Conservation (phyloP, 1,140 invertebrate species). For the Myzus persicae region DNA sequence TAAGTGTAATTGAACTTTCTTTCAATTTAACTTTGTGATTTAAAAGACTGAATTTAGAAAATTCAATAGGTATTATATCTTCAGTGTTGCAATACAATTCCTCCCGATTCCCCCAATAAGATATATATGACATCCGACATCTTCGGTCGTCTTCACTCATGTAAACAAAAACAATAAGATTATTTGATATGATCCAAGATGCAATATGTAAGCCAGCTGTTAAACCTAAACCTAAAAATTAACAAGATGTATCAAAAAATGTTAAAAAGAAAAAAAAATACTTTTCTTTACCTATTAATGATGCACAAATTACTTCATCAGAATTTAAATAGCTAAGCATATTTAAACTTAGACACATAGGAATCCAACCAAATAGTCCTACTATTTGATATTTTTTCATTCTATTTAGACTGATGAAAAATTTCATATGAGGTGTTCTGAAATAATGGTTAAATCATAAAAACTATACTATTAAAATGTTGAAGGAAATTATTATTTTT, state of each 20-base stretch:
- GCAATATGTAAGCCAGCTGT: slow-evolving; percentile 32
- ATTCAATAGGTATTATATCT: slow-evolving; percentile 31
- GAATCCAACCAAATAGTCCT: not conserved
- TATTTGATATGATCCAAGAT: slow-evolving; percentile 4
- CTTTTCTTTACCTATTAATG: slow-evolving; percentile 10
- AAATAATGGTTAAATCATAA: not conserved
- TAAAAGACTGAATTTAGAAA: not conserved
- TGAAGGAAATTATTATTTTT: not conserved
- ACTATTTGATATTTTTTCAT: not conserved
- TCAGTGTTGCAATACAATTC: slow-evolving; percentile 48
- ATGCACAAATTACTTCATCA: slow-evolving; percentile 21
- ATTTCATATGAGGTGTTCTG: slow-evolving; percentile 21
- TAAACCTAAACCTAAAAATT: slow-evolving; percentile 38
- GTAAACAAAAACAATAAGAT: slow-evolving; percentile 34
- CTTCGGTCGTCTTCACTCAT: not conserved
- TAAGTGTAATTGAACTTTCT: not conserved
- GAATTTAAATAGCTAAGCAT: not conserved
- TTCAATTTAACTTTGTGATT: slow-evolving; percentile 25
- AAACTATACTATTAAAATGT: not conserved
- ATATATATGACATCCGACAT: slow-evolving; percentile 35
- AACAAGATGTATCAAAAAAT: not conserved
- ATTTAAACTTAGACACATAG: slow-evolving; percentile 13
- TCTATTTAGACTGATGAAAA: slow-evolving; percentile 30
- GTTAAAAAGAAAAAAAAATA: not conserved
- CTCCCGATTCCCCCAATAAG: slow-evolving; percentile 36